Conservation (phyloP, 1,140 invertebrate genomes). For the Leptoteleia sp. region DNA sequence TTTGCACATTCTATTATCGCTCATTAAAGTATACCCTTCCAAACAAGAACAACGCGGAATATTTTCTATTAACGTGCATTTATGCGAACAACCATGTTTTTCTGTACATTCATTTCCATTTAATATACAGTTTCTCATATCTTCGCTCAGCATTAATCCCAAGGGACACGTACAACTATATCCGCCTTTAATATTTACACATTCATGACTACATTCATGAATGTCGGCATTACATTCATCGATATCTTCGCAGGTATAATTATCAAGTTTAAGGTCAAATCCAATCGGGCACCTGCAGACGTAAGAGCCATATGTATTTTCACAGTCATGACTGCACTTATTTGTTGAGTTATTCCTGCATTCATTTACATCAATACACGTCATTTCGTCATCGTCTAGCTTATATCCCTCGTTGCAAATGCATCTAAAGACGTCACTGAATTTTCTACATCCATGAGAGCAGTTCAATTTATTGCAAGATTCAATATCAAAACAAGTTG, state of each 20-base stretch:
- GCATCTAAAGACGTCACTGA: conserved; percentile 79
- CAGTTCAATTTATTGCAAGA: conserved; percentile 46
- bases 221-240: conserved; percentile 79
- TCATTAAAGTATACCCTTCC: conserved; percentile 59
- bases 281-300: conserved; percentile 91
- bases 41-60: conserved; percentile 77
- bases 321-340: conserved; percentile 85
- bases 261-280: conserved; percentile 84
- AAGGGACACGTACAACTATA: conserved; percentile 76
- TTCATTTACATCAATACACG: conserved; percentile 81
- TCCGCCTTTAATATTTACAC: conserved; percentile 71
- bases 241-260: conserved; percentile 83
- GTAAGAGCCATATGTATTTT: conserved; percentile 91
- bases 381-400: conserved; percentile 77
- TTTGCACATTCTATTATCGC: conserved; percentile 69
- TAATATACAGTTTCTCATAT: conserved; percentile 84
- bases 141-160: conserved; percentile 81
- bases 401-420: conserved; percentile 87
- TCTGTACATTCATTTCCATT: conserved; percentile 84
- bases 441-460: conserved; percentile 58
- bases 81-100: conserved; percentile 86
- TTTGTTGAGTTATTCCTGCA: conserved; percentile 67
- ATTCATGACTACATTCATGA: conserved; percentile 83
- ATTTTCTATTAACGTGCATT: conserved; percentile 86
- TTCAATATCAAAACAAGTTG: conserved; percentile 71